phyloP scores from a whole-genome alignment of 1,140 invertebrate genomes.

The Acyrthosiphon pisum region DNA sequence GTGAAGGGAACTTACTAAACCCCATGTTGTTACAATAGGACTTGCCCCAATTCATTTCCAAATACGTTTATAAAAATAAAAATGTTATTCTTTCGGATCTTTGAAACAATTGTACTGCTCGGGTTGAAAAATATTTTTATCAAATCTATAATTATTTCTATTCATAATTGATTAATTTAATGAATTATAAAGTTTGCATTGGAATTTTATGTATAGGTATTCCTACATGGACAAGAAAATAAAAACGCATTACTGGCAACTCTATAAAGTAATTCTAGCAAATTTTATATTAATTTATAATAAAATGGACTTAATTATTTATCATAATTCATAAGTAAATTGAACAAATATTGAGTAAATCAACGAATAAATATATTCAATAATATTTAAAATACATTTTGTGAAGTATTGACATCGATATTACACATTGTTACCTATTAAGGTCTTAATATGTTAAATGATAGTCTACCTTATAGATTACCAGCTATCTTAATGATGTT shows the following conservation, averaged over 20 bases:
- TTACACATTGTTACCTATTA: too few relatives aligned
- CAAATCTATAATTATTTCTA: not conserved
- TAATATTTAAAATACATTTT: too few relatives aligned
- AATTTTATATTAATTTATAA: too few relatives aligned
- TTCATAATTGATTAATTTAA: not conserved
- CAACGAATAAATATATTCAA: not conserved
- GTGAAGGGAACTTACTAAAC: too few relatives aligned
- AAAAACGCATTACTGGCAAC: not conserved
- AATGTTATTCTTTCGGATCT: not conserved
- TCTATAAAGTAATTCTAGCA: too few relatives aligned
- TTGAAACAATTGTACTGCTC: not conserved
- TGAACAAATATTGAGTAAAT: not conserved
- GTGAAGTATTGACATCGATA: not conserved
- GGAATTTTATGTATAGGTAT: not conserved
- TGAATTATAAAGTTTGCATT: not conserved
- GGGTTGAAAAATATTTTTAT: not conserved
- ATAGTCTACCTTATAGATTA: too few relatives aligned
- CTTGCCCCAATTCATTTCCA: too few relatives aligned
- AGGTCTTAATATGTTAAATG: too few relatives aligned
- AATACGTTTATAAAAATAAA: too few relatives aligned
- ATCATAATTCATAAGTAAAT: not conserved
- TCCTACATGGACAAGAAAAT: not conserved
- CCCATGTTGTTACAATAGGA: too few relatives aligned
- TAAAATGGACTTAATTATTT: not conserved
- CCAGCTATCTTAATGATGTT: too few relatives aligned